A percentile compares a stretch with the other conserved stretches of the same genome.
Conservation (phyloP, 2,113 vertebrate genomes). For the Tautogolabrus adspersus region DNA sequence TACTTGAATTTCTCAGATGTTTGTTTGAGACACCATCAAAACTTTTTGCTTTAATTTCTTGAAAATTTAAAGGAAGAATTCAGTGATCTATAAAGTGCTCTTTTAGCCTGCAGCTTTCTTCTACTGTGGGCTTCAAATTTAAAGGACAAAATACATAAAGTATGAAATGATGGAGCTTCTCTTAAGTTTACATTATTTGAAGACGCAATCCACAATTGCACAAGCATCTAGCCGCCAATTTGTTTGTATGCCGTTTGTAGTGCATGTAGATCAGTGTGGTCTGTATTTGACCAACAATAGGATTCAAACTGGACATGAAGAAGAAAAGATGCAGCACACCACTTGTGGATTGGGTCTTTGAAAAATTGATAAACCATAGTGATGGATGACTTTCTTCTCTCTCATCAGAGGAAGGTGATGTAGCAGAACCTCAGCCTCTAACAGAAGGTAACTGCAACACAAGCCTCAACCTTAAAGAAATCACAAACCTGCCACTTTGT, state of each 20-base stretch:
- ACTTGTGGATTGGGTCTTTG: constrained; percentile 1
- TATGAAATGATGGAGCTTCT: not conserved
- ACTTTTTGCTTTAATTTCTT: too few species aligned
- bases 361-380: constrained; percentile 21
- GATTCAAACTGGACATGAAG: not conserved
- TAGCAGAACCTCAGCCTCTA: constrained; percentile 44
- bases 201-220: constrained; percentile 4
- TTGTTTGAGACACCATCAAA: too few species aligned
- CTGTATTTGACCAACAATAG: constrained; percentile 14
- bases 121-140: too few species aligned
- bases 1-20: too few species aligned
- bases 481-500: constrained; percentile 67
- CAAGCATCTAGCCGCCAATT: not conserved
- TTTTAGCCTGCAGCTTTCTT: too few species aligned
- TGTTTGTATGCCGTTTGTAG: too few species aligned
- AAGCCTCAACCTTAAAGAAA: constrained; percentile 60
- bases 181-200: not conserved
- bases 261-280: not conserved
- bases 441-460: constrained; percentile 67
- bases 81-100: too few species aligned
- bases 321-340: constrained; percentile 1
- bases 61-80: too few species aligned
- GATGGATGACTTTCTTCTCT: constrained; percentile 43
- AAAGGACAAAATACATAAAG: too few species aligned
- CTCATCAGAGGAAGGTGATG: constrained; percentile 50